Conservation (phyloP, 2,888 invertebrate species). For the Apocheima hispidaria region DNA sequence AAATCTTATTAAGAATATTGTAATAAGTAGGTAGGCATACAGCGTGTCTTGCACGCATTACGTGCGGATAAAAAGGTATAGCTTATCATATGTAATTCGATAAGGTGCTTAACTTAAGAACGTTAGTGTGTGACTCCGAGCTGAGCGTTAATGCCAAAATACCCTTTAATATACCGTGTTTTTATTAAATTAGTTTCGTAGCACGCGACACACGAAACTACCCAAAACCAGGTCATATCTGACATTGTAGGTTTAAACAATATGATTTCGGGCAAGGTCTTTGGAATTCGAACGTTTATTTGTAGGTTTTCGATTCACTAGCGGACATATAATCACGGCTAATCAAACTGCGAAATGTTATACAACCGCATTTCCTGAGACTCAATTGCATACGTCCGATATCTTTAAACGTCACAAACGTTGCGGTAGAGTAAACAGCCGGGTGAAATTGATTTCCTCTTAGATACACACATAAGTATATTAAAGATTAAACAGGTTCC, state of each 20-base stretch:
- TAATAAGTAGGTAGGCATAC: neutral
- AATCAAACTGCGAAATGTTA: conserved; percentile 14
- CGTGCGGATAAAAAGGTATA: conserved; percentile 30
- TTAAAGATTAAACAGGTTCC: too few relatives aligned
- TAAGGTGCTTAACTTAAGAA: conserved; percentile 64
- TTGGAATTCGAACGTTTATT: conserved; percentile 18
- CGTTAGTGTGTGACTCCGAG: conserved; percentile 63
- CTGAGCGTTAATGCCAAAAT: conserved; percentile 74
- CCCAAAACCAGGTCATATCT: conserved; percentile 71
- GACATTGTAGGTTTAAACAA: conserved; percentile 53
- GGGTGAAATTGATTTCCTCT: neutral
- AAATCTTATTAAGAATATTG: too few relatives aligned
- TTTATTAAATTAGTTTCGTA: conserved; percentile 81
- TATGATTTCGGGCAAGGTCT: conserved; percentile 42
- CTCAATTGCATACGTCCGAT: neutral
- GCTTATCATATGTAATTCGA: conserved; percentile 58
- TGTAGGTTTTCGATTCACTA: conserved; percentile 29
- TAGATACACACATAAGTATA: too few relatives aligned
- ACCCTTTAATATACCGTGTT: conserved; percentile 79
- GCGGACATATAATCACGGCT: conserved; percentile 19
- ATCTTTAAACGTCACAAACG: neutral
- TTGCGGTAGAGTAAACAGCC: neutral
- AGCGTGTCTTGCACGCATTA: conserved; percentile 21
- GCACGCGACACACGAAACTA: conserved; percentile 79
- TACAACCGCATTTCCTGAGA: conserved; percentile 1